Conservation (phyloP, 2,113 vertebrate species). For the Stercorarius parasiticus region DNA sequence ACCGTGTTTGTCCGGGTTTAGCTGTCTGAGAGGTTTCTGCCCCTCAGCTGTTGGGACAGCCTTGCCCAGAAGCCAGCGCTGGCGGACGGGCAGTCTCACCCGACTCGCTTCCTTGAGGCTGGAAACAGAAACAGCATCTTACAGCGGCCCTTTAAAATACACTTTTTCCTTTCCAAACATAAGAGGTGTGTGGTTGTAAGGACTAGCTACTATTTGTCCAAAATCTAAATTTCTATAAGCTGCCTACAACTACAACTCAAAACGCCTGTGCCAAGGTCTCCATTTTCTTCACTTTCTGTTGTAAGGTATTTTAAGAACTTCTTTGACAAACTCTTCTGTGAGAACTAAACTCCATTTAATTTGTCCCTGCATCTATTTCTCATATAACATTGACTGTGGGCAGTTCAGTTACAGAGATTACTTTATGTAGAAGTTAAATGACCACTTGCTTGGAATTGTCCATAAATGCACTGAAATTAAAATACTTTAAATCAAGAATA, state of each 20-base stretch:
- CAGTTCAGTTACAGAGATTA: background rate
- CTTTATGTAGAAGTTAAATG: background rate
- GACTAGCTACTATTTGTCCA: accelerated
- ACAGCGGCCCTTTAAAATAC: background rate
- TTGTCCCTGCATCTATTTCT: background rate
- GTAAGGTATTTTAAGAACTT: background rate
- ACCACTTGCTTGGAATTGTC: background rate
- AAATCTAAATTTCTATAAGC: background rate
- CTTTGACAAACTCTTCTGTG: background rate
- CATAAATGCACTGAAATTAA: background rate
- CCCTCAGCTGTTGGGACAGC: accelerated
- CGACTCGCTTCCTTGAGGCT: background rate
- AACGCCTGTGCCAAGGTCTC: background rate
- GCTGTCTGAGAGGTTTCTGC: accelerated
- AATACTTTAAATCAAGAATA: background rate
- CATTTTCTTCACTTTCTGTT: background rate
- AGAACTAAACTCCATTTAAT: background rate
- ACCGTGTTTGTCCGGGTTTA: accelerated
- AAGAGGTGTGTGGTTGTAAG: background rate
- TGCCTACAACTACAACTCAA: background rate
- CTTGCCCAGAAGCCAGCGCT: background rate
- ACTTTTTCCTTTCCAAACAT: background rate
- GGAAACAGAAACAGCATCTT: background rate
- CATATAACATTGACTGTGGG: background rate
- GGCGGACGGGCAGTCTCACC: accelerated